Base-by-base conservation (phyloP, 2,888 invertebrate genomes). In the Idaea straminata region DNA sequence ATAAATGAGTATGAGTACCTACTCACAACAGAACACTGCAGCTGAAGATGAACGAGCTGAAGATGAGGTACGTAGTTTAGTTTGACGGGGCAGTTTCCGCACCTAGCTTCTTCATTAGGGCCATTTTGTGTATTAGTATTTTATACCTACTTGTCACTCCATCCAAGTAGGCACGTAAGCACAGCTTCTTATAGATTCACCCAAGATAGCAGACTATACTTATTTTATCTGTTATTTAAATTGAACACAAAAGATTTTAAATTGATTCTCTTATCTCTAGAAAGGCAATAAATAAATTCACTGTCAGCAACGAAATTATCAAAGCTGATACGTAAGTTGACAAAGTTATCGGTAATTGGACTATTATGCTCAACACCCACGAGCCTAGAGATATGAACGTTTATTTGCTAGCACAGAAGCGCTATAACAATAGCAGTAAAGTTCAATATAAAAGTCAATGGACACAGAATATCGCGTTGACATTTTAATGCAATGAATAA, bases 401-500 rank as follows among this genome's bases (percentile, higher is more conserved):
- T 25, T 25, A 47, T 47, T 10, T 47, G 47, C 47, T 10, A 13
- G 10, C 47, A 47, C 10, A 47, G 47, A 47, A 47, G 47, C 47
- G 10, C 47, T 47, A 47, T 47, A 47, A 47, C 47, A 13, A 63
- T 0, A 7, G 1, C 3, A 5, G 15, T 67, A 76, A 61, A 65
- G 69, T 57, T 64, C 64, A 63, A 68, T 68, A 66, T 63, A 64
- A 61, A 64, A 61, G 67, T 64, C 38, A 47, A 47, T 47, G 13
- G 47, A 10, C 3, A 10, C 47, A 47, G 47, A 47, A 47, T 13
- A 47, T 47, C 64, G 62, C 71, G 72, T 75, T 80, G 79, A 73
- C 77, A 80, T 80, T 81, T 72, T 72, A 64, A 47, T 65, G 66
- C 67, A 68, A 76, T 77, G 75, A 80, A 78, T 76, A 75, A 69